These are phyloP conservation scores for Cataglyphis rosenhaueri DNA, from an alignment of 2,888 invertebrate genomes.

Conservation along the genomic window DNA sequence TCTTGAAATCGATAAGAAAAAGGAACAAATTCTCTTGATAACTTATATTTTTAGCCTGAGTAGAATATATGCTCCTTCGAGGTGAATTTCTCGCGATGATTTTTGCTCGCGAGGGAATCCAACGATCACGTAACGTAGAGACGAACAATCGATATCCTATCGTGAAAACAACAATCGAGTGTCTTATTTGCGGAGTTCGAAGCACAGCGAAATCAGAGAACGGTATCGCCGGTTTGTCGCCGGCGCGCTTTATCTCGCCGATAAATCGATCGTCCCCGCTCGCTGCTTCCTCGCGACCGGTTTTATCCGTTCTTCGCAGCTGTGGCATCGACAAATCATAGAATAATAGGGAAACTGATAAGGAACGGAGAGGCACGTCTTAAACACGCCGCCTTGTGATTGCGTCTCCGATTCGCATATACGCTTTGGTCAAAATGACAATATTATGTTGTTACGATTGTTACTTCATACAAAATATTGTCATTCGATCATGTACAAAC, in stretches of 20 bases:
- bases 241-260: conserved; percentile 27
- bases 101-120: neutral
- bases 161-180: conserved; percentile 33
- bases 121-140: neutral
- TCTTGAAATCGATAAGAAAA: neutral
- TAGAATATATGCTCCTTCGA: neutral
- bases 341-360: conserved; percentile 65
- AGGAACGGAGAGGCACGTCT: conserved; percentile 1
- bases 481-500: neutral
- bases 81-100: neutral
- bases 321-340: conserved; percentile 7
- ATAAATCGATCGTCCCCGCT: conserved; percentile 40
- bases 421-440: no score
- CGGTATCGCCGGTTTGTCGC: conserved; percentile 16
- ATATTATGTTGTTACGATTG: no score
- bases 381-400: neutral
- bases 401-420: neutral
- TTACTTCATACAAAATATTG: neutral
- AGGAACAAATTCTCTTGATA: neutral
- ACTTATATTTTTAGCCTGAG: neutral
- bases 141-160: conserved; percentile 38
- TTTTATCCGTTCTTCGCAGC: conserved; percentile 9
- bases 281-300: neutral
- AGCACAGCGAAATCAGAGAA: conserved; percentile 37
- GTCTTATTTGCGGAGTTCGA: conserved; percentile 14